These are phyloP conservation scores for Xiphophorus hellerii DNA, from an alignment of 2,113 vertebrate genomes.

Conservation along the genomic window DNA sequence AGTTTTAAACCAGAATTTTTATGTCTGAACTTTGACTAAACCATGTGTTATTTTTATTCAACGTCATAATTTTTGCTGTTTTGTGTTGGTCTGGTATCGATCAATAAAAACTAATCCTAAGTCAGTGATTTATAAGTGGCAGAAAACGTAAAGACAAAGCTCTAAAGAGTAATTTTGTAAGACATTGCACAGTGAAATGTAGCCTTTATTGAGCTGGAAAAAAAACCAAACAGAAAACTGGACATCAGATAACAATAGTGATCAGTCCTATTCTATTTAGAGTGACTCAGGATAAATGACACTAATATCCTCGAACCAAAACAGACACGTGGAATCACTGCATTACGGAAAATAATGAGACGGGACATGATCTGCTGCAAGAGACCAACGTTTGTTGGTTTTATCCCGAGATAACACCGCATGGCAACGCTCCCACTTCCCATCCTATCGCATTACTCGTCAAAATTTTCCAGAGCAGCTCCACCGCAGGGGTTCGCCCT, in stretches of 20 bases:
- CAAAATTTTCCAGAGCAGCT: not conserved
- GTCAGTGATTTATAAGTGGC: no score
- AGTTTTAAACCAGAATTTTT: not conserved
- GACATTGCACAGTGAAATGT: not conserved
- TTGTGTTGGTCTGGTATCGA: not conserved
- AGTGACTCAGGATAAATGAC: not conserved
- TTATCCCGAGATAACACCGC: conserved; percentile 22
- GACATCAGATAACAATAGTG: not conserved
- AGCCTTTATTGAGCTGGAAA: not conserved
- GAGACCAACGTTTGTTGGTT: conserved; percentile 11
- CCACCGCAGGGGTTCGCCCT: not conserved
- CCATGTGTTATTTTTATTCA: no score
- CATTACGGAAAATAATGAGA: not conserved
- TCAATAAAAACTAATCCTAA: no score
- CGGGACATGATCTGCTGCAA: not conserved
- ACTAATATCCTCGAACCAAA: not conserved
- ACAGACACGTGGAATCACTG: not conserved
- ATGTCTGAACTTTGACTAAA: not conserved
- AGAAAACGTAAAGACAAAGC: not conserved
- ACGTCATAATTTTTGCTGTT: no score
- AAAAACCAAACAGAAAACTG: not conserved
- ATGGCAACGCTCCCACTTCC: conserved; percentile 2
- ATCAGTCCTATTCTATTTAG: not conserved
- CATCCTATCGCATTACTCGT: conserved; percentile 24
- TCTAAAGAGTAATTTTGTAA: no score